Base-by-base conservation (phyloP, 2,797 vertebrate genomes). In the Spheniscus humboldti region DNA sequence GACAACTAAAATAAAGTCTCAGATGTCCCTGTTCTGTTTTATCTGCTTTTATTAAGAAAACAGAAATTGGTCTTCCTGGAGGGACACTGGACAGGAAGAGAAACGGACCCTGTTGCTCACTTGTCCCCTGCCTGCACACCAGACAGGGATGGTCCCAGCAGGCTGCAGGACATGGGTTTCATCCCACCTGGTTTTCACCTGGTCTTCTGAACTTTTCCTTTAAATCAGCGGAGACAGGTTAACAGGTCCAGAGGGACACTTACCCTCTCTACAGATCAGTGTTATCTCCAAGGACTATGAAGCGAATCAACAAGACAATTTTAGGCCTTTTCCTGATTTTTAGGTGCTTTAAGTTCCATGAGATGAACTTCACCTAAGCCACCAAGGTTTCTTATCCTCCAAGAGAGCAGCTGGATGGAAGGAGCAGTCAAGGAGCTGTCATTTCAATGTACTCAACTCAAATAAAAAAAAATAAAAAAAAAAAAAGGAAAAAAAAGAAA, bases 21-120 rank as follows among this genome's bases (percentile, higher is more conserved):
- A 52, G 73, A 31, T 75, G 72, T 41, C 56, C 53, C 45, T 86
- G 41, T 77, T 90, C 71, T 90, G 48, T 77, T 96, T 88, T 60
- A 83, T 48, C 17, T 90, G 53, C 11, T 88, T 93, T 92, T 81
- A 33, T 62, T 81, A 53, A 68, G 39, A 41, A 64, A 93, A 64
- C 11, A 84, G 53, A 53, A 74, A 62, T 23, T 39, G 13, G 4
- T 53, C 10, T 62, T 68, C 37, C 47, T 0, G 0, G 45, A 77
- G 76, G 27, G 50, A 39, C 11, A 10, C 7, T 19, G 48, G 43
- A 4, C 43, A 68, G 66, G 50, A 41, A 43, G 37, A 84, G 37
- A 62, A 81, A 28, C 7, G 33, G 52, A 77, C 37, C 13, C 39
- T 55, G 45, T 52, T 69, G 50, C n/a, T 76, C 56, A 1, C 35